phyloP scores from a whole-genome alignment of 2,797 vertebrate species.

The Netta rufina region DNA sequence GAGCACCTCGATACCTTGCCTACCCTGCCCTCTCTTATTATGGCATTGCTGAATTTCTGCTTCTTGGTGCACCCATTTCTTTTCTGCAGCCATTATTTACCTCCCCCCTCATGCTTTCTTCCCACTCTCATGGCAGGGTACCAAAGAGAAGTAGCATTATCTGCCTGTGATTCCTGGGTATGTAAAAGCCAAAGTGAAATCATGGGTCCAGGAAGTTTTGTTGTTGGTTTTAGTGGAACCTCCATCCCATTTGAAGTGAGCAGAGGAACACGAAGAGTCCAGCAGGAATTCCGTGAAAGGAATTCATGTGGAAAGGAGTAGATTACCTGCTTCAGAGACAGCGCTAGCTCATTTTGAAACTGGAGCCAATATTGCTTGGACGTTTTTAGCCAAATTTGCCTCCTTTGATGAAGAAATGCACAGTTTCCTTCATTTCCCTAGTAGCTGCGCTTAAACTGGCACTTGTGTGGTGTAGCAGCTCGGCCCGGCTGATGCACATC shows the following conservation, averaged over 20 bases:
- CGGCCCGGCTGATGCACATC: not conserved
- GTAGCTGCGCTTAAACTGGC: not conserved
- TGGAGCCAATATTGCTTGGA: not conserved
- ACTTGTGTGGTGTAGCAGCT: not conserved
- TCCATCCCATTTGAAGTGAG: not conserved
- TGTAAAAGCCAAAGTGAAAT: not conserved
- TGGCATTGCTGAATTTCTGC: not conserved
- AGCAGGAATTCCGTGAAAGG: not conserved
- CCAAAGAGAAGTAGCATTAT: not conserved
- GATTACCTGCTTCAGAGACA: not conserved
- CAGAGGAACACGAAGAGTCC: not conserved
- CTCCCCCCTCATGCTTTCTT: accelerated
- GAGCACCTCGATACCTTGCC: not conserved
- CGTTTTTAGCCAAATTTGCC: not conserved
- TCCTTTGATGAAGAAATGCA: not conserved
- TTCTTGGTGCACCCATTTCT: not conserved
- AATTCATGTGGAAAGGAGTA: not conserved
- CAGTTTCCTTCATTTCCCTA: not conserved
- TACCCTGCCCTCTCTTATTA: not conserved
- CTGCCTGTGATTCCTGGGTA: not conserved
- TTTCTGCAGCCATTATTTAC: not conserved
- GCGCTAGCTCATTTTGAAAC: not conserved
- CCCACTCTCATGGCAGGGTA: not conserved
- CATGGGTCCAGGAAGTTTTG: not conserved
- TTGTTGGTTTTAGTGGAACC: not conserved